Evolutionary conservation across 1,140 invertebrate genomes (phyloP).

Genomic region (Campoletis sonorensis): DNA sequence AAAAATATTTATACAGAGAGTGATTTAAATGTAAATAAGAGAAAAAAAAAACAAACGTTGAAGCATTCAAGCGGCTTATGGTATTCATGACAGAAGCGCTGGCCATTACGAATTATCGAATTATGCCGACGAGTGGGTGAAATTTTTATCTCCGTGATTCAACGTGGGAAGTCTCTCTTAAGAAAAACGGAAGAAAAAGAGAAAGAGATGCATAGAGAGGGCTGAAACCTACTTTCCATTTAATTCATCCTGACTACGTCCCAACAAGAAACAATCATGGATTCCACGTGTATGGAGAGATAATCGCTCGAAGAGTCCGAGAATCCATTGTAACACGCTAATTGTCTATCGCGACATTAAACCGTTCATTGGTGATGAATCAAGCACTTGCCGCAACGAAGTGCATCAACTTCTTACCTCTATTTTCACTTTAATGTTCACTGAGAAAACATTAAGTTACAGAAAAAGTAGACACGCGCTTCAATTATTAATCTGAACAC

Average conservation of each 20-base stretch:
- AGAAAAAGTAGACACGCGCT: no score
- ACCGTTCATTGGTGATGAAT: no score
- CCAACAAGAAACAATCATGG: not conserved
- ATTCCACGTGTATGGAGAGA: not conserved
- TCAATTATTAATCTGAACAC: no score
- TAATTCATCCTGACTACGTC: not conserved
- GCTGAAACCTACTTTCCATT: not conserved
- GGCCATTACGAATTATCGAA: conserved; percentile 10
- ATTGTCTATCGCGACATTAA: no score
- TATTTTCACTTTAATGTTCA: not conserved
- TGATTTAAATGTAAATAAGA: not conserved
- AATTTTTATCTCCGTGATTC: conserved; percentile 13
- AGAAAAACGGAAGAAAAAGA: not conserved
- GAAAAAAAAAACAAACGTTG: not conserved
- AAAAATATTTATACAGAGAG: not conserved
- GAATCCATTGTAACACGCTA: conserved; percentile 3
- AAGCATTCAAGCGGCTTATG: conserved; percentile 15
- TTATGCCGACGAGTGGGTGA: not conserved
- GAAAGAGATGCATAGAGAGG: not conserved
- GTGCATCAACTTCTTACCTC: no score
- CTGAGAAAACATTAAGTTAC: no score
- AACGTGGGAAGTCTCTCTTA: conserved; percentile 4
- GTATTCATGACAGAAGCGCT: conserved; percentile 3
- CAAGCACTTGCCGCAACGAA: no score
- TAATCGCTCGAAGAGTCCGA: not conserved